These are phyloP conservation scores for Leptarthrus brevirostris DNA, from an alignment of 2,888 invertebrate genomes.

Conservation along the genomic window DNA sequence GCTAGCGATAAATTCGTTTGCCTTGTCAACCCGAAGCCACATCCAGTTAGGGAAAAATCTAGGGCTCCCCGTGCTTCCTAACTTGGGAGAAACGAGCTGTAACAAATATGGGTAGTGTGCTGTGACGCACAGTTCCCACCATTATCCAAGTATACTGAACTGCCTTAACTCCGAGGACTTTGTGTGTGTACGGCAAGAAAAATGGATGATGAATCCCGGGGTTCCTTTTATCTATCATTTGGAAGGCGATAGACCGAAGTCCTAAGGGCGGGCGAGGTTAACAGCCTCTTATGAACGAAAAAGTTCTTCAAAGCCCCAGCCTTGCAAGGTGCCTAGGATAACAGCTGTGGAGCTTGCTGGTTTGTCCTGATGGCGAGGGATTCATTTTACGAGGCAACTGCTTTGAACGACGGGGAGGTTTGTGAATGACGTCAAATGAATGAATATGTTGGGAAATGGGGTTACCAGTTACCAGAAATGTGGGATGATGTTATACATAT, in stretches of 20 bases:
- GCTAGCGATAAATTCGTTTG: neutral
- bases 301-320: neutral
- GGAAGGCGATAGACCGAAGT: slow-evolving; percentile 2
- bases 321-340: neutral
- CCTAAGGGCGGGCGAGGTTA: slow-evolving; percentile 1
- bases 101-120: slow-evolving; percentile 4
- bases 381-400: neutral
- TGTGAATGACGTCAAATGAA: slow-evolving; percentile 7
- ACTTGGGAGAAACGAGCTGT: neutral
- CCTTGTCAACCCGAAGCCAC: neutral
- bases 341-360: neutral
- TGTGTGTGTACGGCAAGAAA: neutral
- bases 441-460: slow-evolving; percentile 5
- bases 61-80: neutral
- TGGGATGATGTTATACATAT: neutral
- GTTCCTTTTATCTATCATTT: neutral
- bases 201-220: neutral
- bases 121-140: neutral
- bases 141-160: slow-evolving; percentile 2
- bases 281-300: slow-evolving; percentile 16
- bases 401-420: neutral
- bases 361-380: neutral
- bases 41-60: neutral
- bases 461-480: slow-evolving; percentile 23
- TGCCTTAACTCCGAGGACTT: neutral